Evolutionary conservation across 2,113 vertebrate genomes (phyloP).

Genomic region (Phodopus roborovskii): DNA sequence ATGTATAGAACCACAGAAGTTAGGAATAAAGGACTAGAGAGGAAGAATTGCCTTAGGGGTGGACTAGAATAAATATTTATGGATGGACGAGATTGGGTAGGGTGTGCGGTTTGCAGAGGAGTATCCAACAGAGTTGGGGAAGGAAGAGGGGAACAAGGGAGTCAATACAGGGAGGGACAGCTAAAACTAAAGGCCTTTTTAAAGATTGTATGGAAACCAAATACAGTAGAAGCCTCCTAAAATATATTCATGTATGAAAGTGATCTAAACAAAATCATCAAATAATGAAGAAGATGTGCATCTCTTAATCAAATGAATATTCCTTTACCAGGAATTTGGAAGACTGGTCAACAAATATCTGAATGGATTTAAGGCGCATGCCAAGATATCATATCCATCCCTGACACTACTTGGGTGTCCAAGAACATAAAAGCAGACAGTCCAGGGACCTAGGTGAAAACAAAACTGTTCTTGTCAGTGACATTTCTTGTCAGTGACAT

Average conservation of each 20-base stretch:
- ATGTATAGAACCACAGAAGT: neutral
- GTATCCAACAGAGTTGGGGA: neutral
- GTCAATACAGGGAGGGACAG: neutral
- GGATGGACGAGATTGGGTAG: neutral
- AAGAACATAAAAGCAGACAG: neutral
- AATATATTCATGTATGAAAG: neutral
- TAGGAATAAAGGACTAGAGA: neutral
- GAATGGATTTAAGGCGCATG: neutral
- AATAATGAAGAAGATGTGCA: neutral
- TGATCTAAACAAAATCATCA: neutral
- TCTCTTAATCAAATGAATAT: neutral
- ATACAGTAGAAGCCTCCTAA: neutral
- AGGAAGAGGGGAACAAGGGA: neutral
- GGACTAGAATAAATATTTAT: neutral
- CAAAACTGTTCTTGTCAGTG: neutral
- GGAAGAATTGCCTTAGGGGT: neutral
- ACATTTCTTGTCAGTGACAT: neutral
- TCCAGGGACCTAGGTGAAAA: neutral
- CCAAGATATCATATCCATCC: neutral
- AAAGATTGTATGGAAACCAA: neutral
- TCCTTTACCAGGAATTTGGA: neutral
- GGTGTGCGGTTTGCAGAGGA: neutral
- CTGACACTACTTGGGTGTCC: neutral
- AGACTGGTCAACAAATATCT: neutral
- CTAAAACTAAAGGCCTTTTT: neutral